A percentile compares a stretch with the other conserved stretches of the same genome.
Evolutionary conservation across 2,888 invertebrate species (phyloP).

Genomic region (Nemoura dubitans): DNA sequence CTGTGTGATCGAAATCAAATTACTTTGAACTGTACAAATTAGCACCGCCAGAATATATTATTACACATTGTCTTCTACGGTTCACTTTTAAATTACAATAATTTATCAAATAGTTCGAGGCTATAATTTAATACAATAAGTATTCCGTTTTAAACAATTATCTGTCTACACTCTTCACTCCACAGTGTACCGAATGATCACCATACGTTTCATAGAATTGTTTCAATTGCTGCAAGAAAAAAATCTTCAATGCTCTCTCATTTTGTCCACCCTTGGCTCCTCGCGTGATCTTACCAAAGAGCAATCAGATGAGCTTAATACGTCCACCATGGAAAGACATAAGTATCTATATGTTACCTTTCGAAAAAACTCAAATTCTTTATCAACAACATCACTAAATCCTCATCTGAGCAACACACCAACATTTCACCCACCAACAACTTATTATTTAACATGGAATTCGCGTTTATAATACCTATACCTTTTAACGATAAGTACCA

Average conservation of each 20-base stretch:
- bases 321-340: neutral
- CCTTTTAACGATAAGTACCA: conserved; percentile 18
- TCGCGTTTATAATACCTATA: neutral
- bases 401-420: neutral
- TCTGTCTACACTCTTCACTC: too few relatives aligned
- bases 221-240: neutral
- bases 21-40: too few relatives aligned
- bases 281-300: conserved; percentile 12
- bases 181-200: neutral
- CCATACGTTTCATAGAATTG: neutral
- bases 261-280: neutral
- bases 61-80: too few relatives aligned
- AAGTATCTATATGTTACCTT: neutral
- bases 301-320: neutral
- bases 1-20: too few relatives aligned
- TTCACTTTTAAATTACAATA: too few relatives aligned
- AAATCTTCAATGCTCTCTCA: neutral
- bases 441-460: conserved; percentile 1
- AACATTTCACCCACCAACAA: neutral
- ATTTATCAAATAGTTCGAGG: too few relatives aligned
- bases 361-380: neutral
- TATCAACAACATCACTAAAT: conserved; percentile 8
- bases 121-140: neutral
- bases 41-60: too few relatives aligned
- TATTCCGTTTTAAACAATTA: neutral